Conservation (phyloP, 2,797 vertebrate genomes). For the Graptemys geographica region DNA sequence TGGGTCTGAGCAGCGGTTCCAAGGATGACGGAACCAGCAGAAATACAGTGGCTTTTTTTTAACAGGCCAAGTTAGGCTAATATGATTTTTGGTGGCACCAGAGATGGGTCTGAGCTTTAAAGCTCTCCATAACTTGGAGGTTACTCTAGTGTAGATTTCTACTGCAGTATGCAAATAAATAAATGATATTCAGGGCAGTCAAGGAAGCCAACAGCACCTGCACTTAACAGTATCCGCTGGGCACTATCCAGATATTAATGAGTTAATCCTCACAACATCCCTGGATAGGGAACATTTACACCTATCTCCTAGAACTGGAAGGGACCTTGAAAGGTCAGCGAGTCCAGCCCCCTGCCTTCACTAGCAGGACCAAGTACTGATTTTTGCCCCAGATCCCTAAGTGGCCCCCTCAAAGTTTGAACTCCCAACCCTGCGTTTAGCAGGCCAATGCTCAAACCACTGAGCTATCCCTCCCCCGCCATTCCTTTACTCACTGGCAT, state of each 20-base stretch:
- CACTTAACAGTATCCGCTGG: background rate
- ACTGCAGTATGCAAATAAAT: background rate
- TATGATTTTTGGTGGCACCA: background rate
- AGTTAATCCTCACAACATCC: background rate
- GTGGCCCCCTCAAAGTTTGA: too few relatives aligned
- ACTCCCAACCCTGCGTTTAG: too few relatives aligned
- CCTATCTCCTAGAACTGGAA: too few relatives aligned
- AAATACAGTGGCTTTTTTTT: background rate
- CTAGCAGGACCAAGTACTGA: too few relatives aligned
- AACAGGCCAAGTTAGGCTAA: background rate
- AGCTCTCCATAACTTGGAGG: background rate
- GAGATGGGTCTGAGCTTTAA: background rate
- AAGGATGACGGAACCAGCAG: background rate
- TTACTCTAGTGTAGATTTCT: background rate
- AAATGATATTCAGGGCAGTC: background rate
- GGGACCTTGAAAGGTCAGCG: too few relatives aligned
- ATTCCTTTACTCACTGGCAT: fast-evolving
- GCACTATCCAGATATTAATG: background rate
- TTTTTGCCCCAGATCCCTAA: too few relatives aligned
- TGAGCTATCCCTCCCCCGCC: too few relatives aligned
- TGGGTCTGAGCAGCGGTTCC: background rate
- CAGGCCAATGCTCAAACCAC: too few relatives aligned
- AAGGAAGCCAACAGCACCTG: background rate
- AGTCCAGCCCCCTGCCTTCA: too few relatives aligned
- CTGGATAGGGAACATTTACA: background rate